Conservation (phyloP, 2,797 vertebrate species). For the Pangasius larnaudii region DNA sequence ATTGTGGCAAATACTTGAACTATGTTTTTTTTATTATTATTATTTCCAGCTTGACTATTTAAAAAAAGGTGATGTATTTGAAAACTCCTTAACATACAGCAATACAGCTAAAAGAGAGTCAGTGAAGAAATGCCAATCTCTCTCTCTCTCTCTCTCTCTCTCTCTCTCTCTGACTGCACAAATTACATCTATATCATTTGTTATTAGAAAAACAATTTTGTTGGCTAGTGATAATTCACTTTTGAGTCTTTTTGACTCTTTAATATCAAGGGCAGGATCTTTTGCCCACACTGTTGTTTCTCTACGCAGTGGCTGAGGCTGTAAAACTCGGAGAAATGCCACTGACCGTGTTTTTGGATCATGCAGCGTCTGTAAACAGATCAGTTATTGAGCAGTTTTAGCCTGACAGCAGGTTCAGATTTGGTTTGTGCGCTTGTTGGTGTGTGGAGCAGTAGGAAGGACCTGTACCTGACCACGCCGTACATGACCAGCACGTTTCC, state of each 20-base stretch:
- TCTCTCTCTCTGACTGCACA: not conserved
- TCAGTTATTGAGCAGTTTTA: not conserved
- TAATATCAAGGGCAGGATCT: not conserved
- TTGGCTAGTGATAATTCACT: not conserved
- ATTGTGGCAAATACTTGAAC: not conserved
- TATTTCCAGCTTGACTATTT: not conserved
- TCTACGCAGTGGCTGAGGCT: not conserved
- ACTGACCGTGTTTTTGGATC: not conserved
- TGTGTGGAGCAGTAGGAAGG: not conserved
- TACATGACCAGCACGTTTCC: conserved; percentile 96
- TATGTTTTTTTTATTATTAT: not conserved
- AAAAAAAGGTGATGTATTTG: not conserved
- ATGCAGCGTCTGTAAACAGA: not conserved
- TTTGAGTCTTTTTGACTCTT: not conserved
- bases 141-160: not conserved
- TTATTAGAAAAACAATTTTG: not conserved
- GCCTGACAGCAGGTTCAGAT: not conserved
- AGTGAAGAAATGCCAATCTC: not conserved
- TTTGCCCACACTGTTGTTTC: not conserved
- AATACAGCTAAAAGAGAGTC: not conserved
- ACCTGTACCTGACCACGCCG: conserved; percentile 89
- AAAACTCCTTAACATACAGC: not conserved
- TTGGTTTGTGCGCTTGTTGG: too few species aligned
- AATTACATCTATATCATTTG: not conserved
- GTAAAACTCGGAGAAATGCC: not conserved